Base-by-base conservation (phyloP, 2,113 vertebrate species). In the Bujurquina vittata region DNA sequence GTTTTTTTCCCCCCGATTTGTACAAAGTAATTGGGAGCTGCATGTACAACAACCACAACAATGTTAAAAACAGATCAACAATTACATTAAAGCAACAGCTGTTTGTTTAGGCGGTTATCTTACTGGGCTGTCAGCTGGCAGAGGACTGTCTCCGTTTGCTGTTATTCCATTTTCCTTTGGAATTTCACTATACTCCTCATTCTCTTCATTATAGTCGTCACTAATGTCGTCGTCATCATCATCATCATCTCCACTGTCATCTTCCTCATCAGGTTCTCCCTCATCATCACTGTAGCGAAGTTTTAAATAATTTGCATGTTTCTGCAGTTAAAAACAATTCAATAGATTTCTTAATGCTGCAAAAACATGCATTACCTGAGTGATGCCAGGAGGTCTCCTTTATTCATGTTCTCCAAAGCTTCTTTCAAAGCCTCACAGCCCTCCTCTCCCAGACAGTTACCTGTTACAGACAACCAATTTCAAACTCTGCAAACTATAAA, bases 351-450 rank as follows among this genome's bases (percentile, higher is more conserved):
- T 72, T 22, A 55, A 54, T 20, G 52, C 7, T n/a, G 20, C 5
- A 43, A n/a, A 54, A n/a, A 20, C 6, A 9, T 4, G 4, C 0
- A 4, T 76, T 93, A 97, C 97, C 97, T 96, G 89, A 98, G 94
- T 18, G 97, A 96, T 17, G 95, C 97, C 94, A 99, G 94, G 77
- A 97, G 88, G n/a, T 95, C 84, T 76, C 91, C 96, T 96, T 97
- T 97, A 78, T 93, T 95, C 94, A 96, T 96, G 81, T 93, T 81
- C 29, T 97, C 96, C 69, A 99, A 95, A 5, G 94, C 90, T 74
- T 98, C 97, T 77, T 95, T 97, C 61, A 99, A 90, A 74, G 96
- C 95, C 20, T 98, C 96, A 75, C 98, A 99, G 49, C 97, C 97
- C 60, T 98, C 97, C 84, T 97, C 97, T 40, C 98, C 98, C 43